Percentiles rank a stretch among this genome's conserved stretches.
Evolutionary conservation across 2,113 vertebrate species (phyloP).

Genomic region (Fulmarus glacialis): DNA sequence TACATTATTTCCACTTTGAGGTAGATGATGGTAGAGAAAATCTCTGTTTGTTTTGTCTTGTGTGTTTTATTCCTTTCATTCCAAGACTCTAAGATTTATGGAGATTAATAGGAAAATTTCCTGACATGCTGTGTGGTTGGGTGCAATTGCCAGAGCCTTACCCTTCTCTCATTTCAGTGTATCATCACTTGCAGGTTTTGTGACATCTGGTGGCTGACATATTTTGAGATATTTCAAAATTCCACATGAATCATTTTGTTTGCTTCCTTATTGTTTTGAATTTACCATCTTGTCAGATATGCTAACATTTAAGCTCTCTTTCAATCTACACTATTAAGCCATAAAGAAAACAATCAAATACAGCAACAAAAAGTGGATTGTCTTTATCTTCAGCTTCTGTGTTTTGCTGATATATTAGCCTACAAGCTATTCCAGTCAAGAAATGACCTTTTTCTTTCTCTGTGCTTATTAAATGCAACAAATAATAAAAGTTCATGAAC

Average conservation of each 20-base stretch:
- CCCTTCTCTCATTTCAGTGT: neutral
- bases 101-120: neutral
- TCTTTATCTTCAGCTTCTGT: neutral
- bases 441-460: neutral
- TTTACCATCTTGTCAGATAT: slow-evolving; percentile 26
- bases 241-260: slow-evolving; percentile 58
- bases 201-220: slow-evolving; percentile 60
- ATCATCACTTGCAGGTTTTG: slow-evolving; percentile 44
- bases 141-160: slow-evolving; percentile 10
- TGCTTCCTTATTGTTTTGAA: slow-evolving; percentile 41
- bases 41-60: neutral
- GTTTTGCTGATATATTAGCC: neutral
- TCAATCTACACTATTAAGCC: slow-evolving; percentile 19
- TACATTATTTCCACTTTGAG: neutral
- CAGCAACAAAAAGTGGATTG: neutral
- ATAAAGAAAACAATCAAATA: slow-evolving; percentile 53
- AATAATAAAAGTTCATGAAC: neutral
- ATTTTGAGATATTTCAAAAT: slow-evolving; percentile 54
- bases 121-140: neutral
- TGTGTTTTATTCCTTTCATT: neutral
- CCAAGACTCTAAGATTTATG: neutral
- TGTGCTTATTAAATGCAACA: neutral
- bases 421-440: neutral
- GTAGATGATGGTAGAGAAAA: neutral
- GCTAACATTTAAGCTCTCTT: slow-evolving; percentile 36